Conservation (phyloP, 2,797 vertebrate species). For the Sarcoramphus papa region DNA sequence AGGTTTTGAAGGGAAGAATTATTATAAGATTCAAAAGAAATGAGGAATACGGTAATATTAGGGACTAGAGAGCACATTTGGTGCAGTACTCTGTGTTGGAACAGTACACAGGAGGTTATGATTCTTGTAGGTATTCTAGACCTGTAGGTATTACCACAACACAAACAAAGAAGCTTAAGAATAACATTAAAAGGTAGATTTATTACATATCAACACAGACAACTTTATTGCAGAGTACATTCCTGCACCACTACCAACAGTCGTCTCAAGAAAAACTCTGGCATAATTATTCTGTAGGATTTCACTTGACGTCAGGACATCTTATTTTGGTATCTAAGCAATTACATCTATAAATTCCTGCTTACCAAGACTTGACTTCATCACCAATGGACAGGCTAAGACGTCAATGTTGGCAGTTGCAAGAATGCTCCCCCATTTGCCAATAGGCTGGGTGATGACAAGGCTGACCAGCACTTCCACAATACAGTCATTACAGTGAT, state of each 20-base stretch:
- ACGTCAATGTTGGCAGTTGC: not conserved
- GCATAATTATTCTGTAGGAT: not conserved
- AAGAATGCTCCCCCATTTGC: not conserved
- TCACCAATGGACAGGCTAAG: not conserved
- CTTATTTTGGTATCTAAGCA: not conserved
- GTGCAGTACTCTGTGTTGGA: not conserved
- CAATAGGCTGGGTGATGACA: not conserved
- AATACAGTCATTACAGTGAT: not conserved
- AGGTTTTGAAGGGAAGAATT: not conserved
- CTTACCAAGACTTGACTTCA: not conserved
- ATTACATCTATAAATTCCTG: not conserved
- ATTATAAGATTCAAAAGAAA: not conserved
- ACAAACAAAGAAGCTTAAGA: not conserved
- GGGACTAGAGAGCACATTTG: not conserved
- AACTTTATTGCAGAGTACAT: not conserved
- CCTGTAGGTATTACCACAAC: not conserved
- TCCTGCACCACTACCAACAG: not conserved
- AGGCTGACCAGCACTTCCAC: not conserved
- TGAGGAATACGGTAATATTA: not conserved
- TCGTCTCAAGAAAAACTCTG: not conserved
- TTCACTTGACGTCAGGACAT: not conserved
- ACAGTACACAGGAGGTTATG: not conserved
- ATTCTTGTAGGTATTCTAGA: not conserved
- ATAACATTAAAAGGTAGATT: not conserved
- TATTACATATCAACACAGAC: not conserved